Base-by-base conservation (phyloP, 2,113 vertebrate species). In the Ivindomyrus marchei region DNA sequence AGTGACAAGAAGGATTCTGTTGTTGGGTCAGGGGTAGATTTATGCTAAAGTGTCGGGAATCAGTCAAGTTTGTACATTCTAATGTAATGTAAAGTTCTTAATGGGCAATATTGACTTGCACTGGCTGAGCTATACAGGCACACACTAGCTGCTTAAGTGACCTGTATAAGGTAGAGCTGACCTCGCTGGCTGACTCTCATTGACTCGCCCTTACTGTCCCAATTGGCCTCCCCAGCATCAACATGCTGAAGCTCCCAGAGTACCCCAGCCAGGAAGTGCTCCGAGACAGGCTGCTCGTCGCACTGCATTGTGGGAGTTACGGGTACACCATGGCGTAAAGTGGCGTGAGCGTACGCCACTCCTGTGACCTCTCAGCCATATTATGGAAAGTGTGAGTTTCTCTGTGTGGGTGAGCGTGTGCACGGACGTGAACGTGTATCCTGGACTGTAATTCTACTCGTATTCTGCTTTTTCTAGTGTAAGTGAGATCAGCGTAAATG, bases 191-290 rank as follows among this genome's bases (percentile, higher is more conserved):
- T 88, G 87, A 27, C 31, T 50, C 27, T 15, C 36, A 42, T 21
- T 62, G 52, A 45, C 87, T 45, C 11, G 2, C 31, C 85, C 27
- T 88, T 50, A 88, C 15, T 88, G 87, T 42, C 39, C 42, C 39
- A 13, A 70, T 77, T 74, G 89, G 36, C 47, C 42, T 86, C 88
- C 89, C 42, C 94, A 99, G 98, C 92, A 99, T 99, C 96, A 99
- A 99, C 95, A 99, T 99, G 98, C 97, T 99, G 92, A 99, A 99
- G 94, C 96, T 99, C 93, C 98, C 98, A 91, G 98, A 99, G 95
- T 99, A 99, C 77, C 98, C 98, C 53, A 97, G 95, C 95, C 96
- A 97, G 94, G 98, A 99, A 93, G 96, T 97, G 91, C 96, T 99
- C 70, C 97, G 97, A 92, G 98, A 99, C 95, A 96, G 98, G 27